These are phyloP conservation scores for Tortricodes alternella DNA, from an alignment of 2,888 invertebrate species.

Conservation along the genomic window DNA sequence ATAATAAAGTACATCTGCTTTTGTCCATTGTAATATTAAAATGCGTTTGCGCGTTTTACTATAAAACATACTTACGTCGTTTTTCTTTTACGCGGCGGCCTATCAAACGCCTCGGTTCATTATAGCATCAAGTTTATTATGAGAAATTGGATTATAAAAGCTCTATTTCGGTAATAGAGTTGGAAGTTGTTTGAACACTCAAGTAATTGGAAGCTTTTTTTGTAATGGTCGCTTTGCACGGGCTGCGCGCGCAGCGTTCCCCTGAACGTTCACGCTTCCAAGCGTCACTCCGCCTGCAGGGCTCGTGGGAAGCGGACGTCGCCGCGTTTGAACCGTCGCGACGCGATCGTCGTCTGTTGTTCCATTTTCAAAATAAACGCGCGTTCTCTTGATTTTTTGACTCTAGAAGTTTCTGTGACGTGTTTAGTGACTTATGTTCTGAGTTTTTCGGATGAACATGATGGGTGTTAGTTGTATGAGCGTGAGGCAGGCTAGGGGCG, in stretches of 20 bases:
- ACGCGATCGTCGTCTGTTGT: not conserved
- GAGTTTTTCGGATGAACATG: slow-evolving; percentile 50
- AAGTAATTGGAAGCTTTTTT: not conserved
- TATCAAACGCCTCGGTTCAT: not conserved
- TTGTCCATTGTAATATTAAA: not conserved
- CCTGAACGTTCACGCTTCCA: slow-evolving; percentile 34
- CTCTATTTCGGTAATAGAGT: not conserved
- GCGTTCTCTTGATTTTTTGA: not conserved
- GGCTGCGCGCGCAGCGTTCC: slow-evolving; percentile 48
- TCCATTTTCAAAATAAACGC: slow-evolving; percentile 3
- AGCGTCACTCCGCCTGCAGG: slow-evolving; percentile 64
- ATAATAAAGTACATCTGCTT: slow-evolving; percentile 13
- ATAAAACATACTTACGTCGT: slow-evolving; percentile 1
- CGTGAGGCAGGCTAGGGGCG: slow-evolving; percentile 80
- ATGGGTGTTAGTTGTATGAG: slow-evolving; percentile 83
- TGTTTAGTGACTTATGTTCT: slow-evolving; percentile 23
- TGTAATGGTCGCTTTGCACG: slow-evolving; percentile 35
- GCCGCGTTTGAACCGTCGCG: slow-evolving; percentile 4
- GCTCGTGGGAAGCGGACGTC: slow-evolving; percentile 66
- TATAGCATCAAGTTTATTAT: too few relatives aligned
- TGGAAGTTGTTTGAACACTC: not conserved
- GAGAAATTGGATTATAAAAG: too few relatives aligned
- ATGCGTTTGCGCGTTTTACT: not conserved
- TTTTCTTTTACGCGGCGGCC: not conserved
- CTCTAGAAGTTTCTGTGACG: not conserved